Evolutionary conservation across 2,888 invertebrate genomes (phyloP).

Genomic region (Calliphora vomitoria): DNA sequence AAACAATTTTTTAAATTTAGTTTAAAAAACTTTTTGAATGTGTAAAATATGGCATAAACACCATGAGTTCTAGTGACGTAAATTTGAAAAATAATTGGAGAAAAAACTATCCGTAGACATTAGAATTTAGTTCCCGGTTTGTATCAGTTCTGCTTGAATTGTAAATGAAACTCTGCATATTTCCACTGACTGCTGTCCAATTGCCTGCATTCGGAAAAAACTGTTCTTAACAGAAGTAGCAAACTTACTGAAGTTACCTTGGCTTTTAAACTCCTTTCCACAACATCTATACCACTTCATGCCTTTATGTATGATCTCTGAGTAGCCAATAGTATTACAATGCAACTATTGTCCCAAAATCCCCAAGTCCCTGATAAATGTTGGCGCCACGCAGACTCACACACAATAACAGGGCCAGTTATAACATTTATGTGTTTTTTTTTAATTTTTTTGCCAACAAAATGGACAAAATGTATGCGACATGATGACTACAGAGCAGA

Average conservation of each 20-base stretch:
- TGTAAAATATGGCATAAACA: no score
- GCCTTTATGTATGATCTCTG: not conserved
- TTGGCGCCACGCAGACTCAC: not conserved
- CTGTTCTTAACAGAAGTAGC: no score
- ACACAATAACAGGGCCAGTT: conserved; percentile 21
- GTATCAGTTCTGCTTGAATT: no score
- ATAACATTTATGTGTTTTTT: not conserved
- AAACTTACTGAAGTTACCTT: not conserved
- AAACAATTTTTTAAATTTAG: no score
- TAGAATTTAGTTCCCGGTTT: no score
- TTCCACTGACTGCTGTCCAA: not conserved
- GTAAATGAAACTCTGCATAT: no score
- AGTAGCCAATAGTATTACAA: conserved; percentile 29
- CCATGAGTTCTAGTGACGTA: no score
- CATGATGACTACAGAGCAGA: not conserved
- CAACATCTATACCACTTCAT: not conserved
- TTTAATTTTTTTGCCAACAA: conserved; percentile 4
- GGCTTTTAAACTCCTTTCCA: not conserved
- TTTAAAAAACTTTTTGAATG: no score
- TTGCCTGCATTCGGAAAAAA: not conserved
- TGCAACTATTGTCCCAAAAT: conserved; percentile 15
- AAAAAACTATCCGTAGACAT: no score
- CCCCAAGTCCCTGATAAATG: conserved; percentile 29
- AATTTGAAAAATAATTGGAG: no score
- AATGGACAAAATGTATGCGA: conserved; percentile 26